Evolutionary conservation across 2,113 vertebrate species (phyloP).

Genomic region (Gracilinanus agilis): DNA sequence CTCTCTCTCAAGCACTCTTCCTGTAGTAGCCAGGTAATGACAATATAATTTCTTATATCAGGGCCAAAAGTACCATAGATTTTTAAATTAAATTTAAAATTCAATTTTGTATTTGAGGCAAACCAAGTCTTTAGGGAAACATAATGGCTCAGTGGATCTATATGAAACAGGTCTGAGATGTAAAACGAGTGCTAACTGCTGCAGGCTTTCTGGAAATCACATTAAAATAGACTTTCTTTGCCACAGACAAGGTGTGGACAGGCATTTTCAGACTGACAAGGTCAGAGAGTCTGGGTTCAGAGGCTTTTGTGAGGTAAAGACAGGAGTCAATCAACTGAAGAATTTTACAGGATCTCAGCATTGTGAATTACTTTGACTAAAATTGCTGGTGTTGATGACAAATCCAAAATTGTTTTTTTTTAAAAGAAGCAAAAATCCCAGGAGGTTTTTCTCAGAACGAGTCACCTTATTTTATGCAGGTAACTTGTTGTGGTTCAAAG

Average conservation of each 20-base stretch:
- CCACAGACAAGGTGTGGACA: rapidly evolving
- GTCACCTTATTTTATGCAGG: not conserved
- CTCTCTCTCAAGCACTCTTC: not conserved
- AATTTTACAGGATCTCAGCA: slow-evolving; percentile 4
- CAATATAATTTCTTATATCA: not conserved
- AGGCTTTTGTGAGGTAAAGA: not conserved
- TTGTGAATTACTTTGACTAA: not conserved
- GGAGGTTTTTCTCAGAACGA: not conserved
- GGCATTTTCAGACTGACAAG: not conserved
- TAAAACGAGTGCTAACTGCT: not conserved
- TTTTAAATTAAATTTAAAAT: slow-evolving; percentile 67
- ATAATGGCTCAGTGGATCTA: slow-evolving; percentile 27
- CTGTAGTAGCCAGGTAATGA: slow-evolving; percentile 5
- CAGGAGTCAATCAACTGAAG: not conserved
- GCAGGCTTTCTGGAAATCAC: not conserved
- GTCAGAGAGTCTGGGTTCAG: not conserved
- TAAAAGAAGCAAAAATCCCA: not conserved
- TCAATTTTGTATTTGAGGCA: slow-evolving; percentile 53
- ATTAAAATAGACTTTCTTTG: slow-evolving; percentile 14
- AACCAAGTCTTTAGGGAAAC: slow-evolving; percentile 37
- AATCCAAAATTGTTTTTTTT: too few species aligned
- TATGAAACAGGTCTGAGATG: slow-evolving; percentile 37
- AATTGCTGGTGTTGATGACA: not conserved
- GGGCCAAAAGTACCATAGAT: slow-evolving; percentile 45
- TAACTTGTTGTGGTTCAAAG: not conserved